Base-by-base conservation (phyloP, 2,797 vertebrate genomes). In the Esox masquinongy region DNA sequence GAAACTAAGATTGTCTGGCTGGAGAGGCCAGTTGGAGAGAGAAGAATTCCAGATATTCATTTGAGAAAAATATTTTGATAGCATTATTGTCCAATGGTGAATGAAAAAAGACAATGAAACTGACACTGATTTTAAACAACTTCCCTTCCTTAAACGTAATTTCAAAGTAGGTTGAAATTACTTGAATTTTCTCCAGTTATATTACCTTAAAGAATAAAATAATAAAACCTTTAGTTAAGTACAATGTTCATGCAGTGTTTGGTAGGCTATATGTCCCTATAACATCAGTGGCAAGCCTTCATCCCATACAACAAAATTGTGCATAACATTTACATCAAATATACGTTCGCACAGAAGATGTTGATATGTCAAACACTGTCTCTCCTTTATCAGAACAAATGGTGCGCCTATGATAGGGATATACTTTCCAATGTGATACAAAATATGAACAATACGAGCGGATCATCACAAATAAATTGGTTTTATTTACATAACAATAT, bases 21-120 rank as follows among this genome's bases (percentile, higher is more conserved):
- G 76, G 59, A 80, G 77, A 75, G 69, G 66, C 26, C 53, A 56
- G n/a, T 17, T 56, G 53, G 85, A 79, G 39, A 43, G 39, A 43
- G 5, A 43, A 84, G 86, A 61, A 86, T 80, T 82, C 79, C 86
- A 83, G 84, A 67, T 87, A 88, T 87, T 91, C 29, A 89, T 87
- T 87, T 85, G 84, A 73, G 85, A 68, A 86, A 78, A 86, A 79
- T 72, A 80, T 74, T 76, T 74, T 74, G 79, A 82, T 86, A 78
- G 77, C 82, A 86, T 81, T 87, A 83, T 81, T 76, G 80, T 75
- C 77, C 84, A 81, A 84, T 82, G 83, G 79, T 83, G 79, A 87
- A 83, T 90, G 92, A 91, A 93, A 93, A 85, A 81, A 83, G 82
- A 94, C 91, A 93, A 92, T 92, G 79, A 82, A 83, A 71, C 76